Base-by-base conservation (phyloP, 2,113 vertebrate genomes). In the Ameiurus melas region DNA sequence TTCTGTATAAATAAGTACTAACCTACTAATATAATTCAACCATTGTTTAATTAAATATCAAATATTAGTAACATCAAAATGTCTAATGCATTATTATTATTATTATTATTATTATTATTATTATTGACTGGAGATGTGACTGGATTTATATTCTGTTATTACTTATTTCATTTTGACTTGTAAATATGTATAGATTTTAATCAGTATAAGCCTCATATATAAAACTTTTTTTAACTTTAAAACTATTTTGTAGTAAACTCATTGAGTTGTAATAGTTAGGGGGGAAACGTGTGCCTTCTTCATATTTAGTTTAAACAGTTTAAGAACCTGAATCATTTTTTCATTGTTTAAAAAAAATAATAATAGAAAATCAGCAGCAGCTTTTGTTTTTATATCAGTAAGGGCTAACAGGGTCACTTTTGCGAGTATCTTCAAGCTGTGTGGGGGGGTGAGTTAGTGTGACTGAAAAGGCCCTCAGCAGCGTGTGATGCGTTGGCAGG, bases 101-200 rank as follows among this genome's bases (percentile, higher is more conserved):
- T 86, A 62, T 85, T 66, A 80, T 80, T 86, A 62, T 85, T 66
- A 80, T 80, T 86, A 62, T 85, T 66, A 81, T 80, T 87, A 62
- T 85, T 66, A 55, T 17, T 55, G 30, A 36, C 16, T 68, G 27
- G 12, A n/a, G 17, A n/a, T 10, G 8, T 51, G 47, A 51, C 8
- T 60, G 19, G 57, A 33, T 70, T 55, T 58, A 3, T 66, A 30
- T 16, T 14, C 51, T 87, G 4, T 57, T 5, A n/a, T 53, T 19
- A 71, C n/a, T 53, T 70, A 20, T 13, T 53, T 79, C 10, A 27
- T 47, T 43, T 79, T 12, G 27, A 1, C 3, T 33, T 47, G 7
- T 33, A 19, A 80, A 51, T 64, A 64, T n/a, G 25, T 19, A 8
- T 17, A 53, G 25, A 51, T 30, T 30, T 51, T 30, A 22, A 30